Conservation (phyloP, 2,888 invertebrate genomes). For the Urechis unicinctus region DNA sequence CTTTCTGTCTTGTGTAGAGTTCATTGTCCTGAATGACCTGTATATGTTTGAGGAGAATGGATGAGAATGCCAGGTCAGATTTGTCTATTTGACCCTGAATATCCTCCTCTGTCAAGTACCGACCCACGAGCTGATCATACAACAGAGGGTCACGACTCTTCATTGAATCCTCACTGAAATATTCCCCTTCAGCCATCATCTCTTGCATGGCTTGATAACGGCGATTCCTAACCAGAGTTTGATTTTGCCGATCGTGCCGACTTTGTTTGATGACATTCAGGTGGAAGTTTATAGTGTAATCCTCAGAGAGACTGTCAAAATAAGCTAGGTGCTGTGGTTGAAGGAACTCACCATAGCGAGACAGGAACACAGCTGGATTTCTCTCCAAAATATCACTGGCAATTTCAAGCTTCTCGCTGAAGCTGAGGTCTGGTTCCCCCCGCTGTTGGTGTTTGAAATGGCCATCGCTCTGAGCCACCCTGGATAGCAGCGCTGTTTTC, state of each 20-base stretch:
- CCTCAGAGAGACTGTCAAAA: slow-evolving; percentile 57
- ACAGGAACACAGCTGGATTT: slow-evolving; percentile 67
- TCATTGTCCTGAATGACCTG: slow-evolving; percentile 60
- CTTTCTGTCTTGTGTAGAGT: slow-evolving; percentile 59
- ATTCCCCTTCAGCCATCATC: slow-evolving; percentile 57
- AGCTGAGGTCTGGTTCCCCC: slow-evolving; percentile 67
- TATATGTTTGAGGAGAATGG: slow-evolving; percentile 73
- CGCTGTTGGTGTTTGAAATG: slow-evolving; percentile 78
- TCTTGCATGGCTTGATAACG: slow-evolving; percentile 73
- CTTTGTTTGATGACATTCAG: slow-evolving; percentile 54
- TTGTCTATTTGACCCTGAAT: slow-evolving; percentile 52
- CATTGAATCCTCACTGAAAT: slow-evolving; percentile 82
- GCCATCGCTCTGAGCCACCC: slow-evolving; percentile 60
- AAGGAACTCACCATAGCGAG: slow-evolving; percentile 70
- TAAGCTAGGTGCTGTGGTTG: slow-evolving; percentile 64
- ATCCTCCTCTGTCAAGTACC: slow-evolving; percentile 74
- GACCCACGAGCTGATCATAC: slow-evolving; percentile 84
- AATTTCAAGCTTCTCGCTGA: slow-evolving; percentile 65
- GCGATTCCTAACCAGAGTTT: slow-evolving; percentile 61
- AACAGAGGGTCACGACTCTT: slow-evolving; percentile 82
- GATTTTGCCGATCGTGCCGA: slow-evolving; percentile 17
- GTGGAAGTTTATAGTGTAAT: slow-evolving; percentile 62
- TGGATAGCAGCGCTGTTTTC: too few relatives aligned
- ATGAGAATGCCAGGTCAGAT: slow-evolving; percentile 58
- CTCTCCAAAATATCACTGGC: slow-evolving; percentile 61